These are phyloP conservation scores for Protodeltote pygarga DNA, from an alignment of 2,888 invertebrate genomes.

Conservation along the genomic window DNA sequence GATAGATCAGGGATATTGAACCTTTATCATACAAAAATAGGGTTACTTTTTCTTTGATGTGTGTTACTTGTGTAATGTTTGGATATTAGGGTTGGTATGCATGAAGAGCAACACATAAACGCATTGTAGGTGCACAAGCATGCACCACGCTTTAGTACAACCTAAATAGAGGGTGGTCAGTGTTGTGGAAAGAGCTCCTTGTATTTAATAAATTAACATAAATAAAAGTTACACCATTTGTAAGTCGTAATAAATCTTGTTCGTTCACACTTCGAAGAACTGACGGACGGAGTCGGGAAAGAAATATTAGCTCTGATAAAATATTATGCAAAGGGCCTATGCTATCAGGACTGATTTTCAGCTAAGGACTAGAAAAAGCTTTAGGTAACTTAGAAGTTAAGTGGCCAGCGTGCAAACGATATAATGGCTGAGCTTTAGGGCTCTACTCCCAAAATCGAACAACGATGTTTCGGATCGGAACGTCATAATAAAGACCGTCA, in stretches of 20 bases:
- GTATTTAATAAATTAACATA: conserved; percentile 22
- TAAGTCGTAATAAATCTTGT: conserved; percentile 2
- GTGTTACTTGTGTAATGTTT: conserved; percentile 59
- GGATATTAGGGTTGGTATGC: conserved; percentile 71
- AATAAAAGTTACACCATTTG: conserved; percentile 4
- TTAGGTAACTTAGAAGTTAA: too few species aligned
- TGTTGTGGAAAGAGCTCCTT: conserved; percentile 60
- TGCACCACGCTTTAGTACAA: conserved; percentile 80
- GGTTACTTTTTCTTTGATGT: conserved; percentile 61
- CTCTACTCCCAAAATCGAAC: too few species aligned
- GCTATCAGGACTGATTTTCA: too few species aligned
- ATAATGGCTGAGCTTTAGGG: too few species aligned
- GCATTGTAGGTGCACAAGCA: conserved; percentile 80
- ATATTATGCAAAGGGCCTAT: too few species aligned
- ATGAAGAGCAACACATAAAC: conserved; percentile 77
- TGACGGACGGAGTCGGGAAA: neutral
- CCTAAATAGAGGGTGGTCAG: conserved; percentile 65
- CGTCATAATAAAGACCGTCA: too few species aligned
- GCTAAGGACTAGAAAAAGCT: too few species aligned
- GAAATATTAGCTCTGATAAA: neutral
- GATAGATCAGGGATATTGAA: conserved; percentile 55
- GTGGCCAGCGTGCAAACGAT: too few species aligned
- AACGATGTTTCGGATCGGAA: too few species aligned
- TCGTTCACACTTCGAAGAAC: neutral
- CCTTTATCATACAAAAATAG: conserved; percentile 53